phyloP scores from a whole-genome alignment of 2,113 vertebrate species.

The Cottus gobio region DNA sequence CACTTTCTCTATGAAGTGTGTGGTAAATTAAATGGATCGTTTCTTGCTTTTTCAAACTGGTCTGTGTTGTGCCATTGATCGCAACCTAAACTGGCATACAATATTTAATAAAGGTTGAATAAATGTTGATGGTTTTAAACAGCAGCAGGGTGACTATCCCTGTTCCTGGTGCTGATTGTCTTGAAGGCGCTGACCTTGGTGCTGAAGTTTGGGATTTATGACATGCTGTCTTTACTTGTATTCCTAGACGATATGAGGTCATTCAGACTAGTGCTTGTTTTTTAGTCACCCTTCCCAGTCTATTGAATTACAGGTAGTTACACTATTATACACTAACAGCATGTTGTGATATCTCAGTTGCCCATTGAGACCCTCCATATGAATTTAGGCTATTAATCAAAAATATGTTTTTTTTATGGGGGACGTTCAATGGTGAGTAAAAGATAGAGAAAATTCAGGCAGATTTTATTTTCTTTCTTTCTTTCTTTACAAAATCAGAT shows the following conservation, averaged over 20 bases:
- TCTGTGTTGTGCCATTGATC: neutral
- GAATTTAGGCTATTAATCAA: neutral
- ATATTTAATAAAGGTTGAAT: neutral
- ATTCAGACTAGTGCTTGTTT: neutral
- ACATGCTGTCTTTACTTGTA: neutral
- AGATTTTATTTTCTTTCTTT: neutral
- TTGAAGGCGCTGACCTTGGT: constrained; percentile 69
- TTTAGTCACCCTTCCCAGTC: neutral
- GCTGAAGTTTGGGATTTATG: constrained; percentile 53
- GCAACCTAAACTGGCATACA: neutral
- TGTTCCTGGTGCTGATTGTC: constrained; percentile 8
- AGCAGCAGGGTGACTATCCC: neutral
- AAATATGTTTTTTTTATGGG: neutral
- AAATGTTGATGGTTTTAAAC: neutral
- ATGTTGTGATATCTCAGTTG: neutral
- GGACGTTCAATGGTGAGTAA: neutral
- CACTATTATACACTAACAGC: neutral
- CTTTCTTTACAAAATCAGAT: neutral
- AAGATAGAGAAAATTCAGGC: neutral
- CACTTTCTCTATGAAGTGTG: neutral
- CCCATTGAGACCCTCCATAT: neutral
- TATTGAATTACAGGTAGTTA: neutral
- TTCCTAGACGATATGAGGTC: neutral
- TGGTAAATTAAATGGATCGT: neutral
- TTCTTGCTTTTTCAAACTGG: neutral